phyloP scores from a whole-genome alignment of 2,797 vertebrate genomes.

The Sebastes elongatus region DNA sequence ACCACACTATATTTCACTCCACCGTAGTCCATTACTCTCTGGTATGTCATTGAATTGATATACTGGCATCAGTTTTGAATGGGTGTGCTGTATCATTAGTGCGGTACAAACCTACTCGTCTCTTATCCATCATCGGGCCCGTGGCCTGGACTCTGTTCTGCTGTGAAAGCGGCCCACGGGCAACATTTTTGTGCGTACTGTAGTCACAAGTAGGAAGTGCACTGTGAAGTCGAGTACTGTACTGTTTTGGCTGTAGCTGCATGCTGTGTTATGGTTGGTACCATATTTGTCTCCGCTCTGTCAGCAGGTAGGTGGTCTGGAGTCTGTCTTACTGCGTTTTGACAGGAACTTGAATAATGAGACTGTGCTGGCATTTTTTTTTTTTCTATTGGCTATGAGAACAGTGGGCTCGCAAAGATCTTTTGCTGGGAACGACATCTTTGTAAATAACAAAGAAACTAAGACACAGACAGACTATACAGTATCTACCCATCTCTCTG shows the following conservation, averaged over 20 bases:
- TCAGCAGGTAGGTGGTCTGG: slow-evolving; percentile 64
- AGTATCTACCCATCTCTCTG: neutral
- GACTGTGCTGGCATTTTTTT: neutral
- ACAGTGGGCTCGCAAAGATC: neutral
- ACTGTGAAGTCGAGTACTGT: slow-evolving; percentile 15
- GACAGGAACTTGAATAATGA: slow-evolving; percentile 44
- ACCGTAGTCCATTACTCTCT: slow-evolving; percentile 21
- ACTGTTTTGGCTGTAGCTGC: slow-evolving; percentile 40
- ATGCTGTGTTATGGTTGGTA: slow-evolving; percentile 53
- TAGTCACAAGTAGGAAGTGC: slow-evolving; percentile 33
- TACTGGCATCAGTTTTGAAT: slow-evolving; percentile 22
- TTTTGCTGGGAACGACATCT: neutral
- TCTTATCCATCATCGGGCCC: slow-evolving; percentile 20
- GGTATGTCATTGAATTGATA: slow-evolving; percentile 32
- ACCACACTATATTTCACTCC: slow-evolving; percentile 21
- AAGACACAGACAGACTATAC: neutral
- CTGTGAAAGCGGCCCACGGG: slow-evolving; percentile 28
- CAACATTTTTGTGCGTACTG: slow-evolving; percentile 10
- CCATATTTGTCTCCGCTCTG: slow-evolving; percentile 47
- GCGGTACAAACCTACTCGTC: slow-evolving; percentile 6
- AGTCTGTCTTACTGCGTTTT: slow-evolving; percentile 39
- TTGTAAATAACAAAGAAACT: neutral
- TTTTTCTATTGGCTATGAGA: neutral
- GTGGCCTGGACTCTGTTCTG: slow-evolving; percentile 44
- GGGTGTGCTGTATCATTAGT: slow-evolving; percentile 20